Evolutionary conservation across 2,888 invertebrate species (phyloP), one percentile per base, ranked within the genome.

Genomic region (Parthenolecanium corni): DNA sequence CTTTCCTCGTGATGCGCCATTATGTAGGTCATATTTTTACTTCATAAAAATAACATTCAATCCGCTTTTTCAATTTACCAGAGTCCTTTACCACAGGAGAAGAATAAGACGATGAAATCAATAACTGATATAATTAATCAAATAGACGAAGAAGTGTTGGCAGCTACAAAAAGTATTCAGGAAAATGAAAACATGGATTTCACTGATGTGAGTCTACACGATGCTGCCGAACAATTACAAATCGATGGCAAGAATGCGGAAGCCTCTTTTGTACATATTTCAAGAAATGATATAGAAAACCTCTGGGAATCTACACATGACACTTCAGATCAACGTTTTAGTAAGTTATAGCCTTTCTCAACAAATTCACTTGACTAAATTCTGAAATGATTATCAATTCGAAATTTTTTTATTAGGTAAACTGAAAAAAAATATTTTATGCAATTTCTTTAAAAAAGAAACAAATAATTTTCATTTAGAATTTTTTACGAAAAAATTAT

Each of bases 111-210:
- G 18, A 5, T 20, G 14, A 46, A 58, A n/a, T 49, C 58, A 1
- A 31, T 46, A 2, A 21, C n/a, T 12, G 49, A 49, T 36, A 20
- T 62, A 31, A 53, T 62, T 3, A 46, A 62, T 46, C 46, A 62
- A 36, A 53, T 62, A 14, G 62, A 62, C 47, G 52, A 62, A 40
- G 62, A 62, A 53, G 52, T 62, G 6, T 21, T 62, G 9, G 53
- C 62, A n/a, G 53, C 62, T 2, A 53, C 62, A n/a, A 44, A 53
- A 14, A 62, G 53, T n/a, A 62, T 62, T 44, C 62, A 53, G 20
- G 62, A 62, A 52, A 52, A 36, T 18, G 62, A 62, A 36, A 62
- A 62, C 31, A 46, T 62, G 53, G 36, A 46, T 31, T 46, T 62
- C 20, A 46, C 52, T 1, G 62, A 62, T 38, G 62, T 62, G 11